These are phyloP conservation scores for Hanleya hanleyi DNA, from an alignment of 2,888 invertebrate species.

Conservation along the genomic window DNA sequence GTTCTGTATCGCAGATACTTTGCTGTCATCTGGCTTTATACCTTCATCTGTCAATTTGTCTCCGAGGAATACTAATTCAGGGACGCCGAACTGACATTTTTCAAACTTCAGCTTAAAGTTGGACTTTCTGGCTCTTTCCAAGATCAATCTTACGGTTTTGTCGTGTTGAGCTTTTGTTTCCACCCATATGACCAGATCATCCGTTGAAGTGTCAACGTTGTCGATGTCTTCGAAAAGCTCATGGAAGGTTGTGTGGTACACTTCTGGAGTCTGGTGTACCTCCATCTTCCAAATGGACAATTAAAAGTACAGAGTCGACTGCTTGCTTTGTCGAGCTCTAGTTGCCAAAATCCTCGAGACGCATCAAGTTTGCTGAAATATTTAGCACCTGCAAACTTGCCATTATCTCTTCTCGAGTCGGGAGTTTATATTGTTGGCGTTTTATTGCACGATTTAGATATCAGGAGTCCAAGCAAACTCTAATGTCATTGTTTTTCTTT, in stretches of 20 bases:
- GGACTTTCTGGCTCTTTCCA: constrained; percentile 19
- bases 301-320: constrained; percentile 34
- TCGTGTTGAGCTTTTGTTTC: constrained; percentile 15
- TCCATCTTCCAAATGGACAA: constrained; percentile 36
- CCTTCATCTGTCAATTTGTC: constrained; percentile 23
- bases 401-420: constrained; percentile 35
- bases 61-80: constrained; percentile 29
- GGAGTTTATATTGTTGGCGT: constrained; percentile 31
- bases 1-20: constrained; percentile 16
- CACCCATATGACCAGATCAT: constrained; percentile 27
- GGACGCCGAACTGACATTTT: constrained; percentile 24
- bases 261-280: constrained; percentile 32
- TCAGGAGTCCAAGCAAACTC: constrained; percentile 28
- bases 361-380: constrained; percentile 40
- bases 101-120: constrained; percentile 28
- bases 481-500: constrained; percentile 19
- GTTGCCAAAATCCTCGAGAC: constrained; percentile 37
- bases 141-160: constrained; percentile 11
- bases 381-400: constrained; percentile 31
- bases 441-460: constrained; percentile 36
- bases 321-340: constrained; percentile 31
- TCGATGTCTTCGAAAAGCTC: constrained; percentile 20
- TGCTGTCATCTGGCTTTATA: constrained; percentile 17
- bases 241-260: constrained; percentile 27
- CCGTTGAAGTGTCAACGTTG: constrained; percentile 26